Evolutionary conservation across 2,888 invertebrate species (phyloP).

Genomic region (Melinaea menophilus): DNA sequence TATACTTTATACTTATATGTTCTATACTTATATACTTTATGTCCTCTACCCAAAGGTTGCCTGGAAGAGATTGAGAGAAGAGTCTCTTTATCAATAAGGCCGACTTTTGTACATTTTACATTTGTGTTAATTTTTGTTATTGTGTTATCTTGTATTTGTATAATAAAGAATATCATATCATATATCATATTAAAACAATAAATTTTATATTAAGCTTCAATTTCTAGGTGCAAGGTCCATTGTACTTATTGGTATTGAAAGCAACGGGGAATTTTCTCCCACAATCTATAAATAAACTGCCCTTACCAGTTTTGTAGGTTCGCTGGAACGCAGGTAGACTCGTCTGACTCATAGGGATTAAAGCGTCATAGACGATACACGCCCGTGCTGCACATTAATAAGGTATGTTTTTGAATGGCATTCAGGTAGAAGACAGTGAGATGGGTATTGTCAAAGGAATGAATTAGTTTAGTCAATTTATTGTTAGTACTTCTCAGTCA

Average conservation of each 20-base stretch:
- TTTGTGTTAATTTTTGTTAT: too few species aligned
- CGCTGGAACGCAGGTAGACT: slow-evolving; percentile 36
- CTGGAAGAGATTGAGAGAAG: too few species aligned
- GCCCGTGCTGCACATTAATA: slow-evolving; percentile 5
- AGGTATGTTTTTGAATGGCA: slow-evolving; percentile 16
- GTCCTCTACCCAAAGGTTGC: too few species aligned
- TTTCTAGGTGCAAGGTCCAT: background rate
- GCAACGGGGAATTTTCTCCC: slow-evolving; percentile 35
- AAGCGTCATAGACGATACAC: background rate
- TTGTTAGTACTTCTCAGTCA: slow-evolving; percentile 39
- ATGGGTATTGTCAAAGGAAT: slow-evolving; percentile 30
- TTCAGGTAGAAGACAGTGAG: slow-evolving; percentile 12
- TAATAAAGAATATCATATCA: too few species aligned
- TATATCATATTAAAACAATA: too few species aligned
- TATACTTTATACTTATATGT: too few species aligned
- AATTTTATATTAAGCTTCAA: too few species aligned
- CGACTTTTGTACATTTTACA: too few species aligned
- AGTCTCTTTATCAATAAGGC: too few species aligned
- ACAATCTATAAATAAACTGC: slow-evolving; percentile 38
- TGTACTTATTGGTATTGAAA: slow-evolving; percentile 21
- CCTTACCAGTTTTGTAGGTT: slow-evolving; percentile 34
- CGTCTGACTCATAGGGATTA: slow-evolving; percentile 25
- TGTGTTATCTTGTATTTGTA: too few species aligned
- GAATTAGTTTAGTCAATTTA: slow-evolving; percentile 40
- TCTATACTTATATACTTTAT: too few species aligned